Evolutionary conservation across 2,113 vertebrate species (phyloP), one percentile per base, ranked within the genome.

Genomic region (Plotosus lineatus): DNA sequence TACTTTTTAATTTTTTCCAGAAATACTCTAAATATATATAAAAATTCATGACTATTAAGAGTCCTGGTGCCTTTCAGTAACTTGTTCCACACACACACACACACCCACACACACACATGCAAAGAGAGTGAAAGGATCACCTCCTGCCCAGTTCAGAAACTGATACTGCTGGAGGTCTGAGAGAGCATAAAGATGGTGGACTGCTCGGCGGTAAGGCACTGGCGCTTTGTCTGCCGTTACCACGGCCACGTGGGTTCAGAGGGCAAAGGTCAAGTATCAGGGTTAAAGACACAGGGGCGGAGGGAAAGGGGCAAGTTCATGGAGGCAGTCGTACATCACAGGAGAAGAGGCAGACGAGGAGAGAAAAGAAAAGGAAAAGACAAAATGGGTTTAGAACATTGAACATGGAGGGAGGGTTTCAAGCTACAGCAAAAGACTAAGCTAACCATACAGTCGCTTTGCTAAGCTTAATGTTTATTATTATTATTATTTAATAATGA

Each of bases 101-200:
- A 55, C 15, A 75, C 88, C 89, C 33, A 85, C 31, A 87, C 56
- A 88, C 53, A 83, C 80, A 86, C 89, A 86, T 84, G 86, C 86
- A 69, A 84, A 88, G 89, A 88, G 83, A 87, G 80, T 88, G 82
- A 92, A 92, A 94, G 94, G 92, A 87, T 99, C 98, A 98, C 97
- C 98, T 98, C 95, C 90, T 92, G 88, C 90, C 91, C 95, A 93
- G 86, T 94, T 93, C 89, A 99, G 95, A 97, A 98, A 98, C 94
- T 97, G 90, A 99, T 94, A 95, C 95, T 95, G 95, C 95, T 97
- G 93, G 98, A 95, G 92, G 97, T 98, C 95, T 98, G 97, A 90
- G 98, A 98, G 91, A 99, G 96, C 97, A 99, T 98, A 95, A 99
- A 99, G 95, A 99, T 96, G 96, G 97, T 97, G 91, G 98, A 96